Conservation (phyloP, 2,113 vertebrate genomes). For the Muntiacus muntjak region DNA sequence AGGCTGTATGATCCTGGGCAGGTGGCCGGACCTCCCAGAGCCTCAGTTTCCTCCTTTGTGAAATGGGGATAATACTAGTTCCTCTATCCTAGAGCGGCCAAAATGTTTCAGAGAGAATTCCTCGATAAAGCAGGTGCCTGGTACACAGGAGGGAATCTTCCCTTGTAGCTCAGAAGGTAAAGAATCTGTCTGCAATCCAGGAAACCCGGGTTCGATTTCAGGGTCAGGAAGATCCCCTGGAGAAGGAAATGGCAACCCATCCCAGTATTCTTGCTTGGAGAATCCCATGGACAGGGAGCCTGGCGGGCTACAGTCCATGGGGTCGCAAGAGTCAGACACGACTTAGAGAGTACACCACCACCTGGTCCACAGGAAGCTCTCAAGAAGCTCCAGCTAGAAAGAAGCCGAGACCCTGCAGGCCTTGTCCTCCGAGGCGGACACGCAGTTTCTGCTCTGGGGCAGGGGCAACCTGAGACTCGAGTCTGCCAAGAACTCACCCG, state of each 20-base stretch:
- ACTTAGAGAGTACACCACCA: background rate
- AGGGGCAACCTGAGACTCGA: background rate
- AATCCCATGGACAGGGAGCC: background rate
- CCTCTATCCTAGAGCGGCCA: fast-evolving
- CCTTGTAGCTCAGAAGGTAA: background rate
- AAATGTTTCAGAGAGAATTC: background rate
- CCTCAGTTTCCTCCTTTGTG: background rate
- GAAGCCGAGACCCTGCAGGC: too few species aligned
- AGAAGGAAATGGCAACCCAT: background rate
- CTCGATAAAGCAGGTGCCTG: too few species aligned
- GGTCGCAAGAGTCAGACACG: fast-evolving
- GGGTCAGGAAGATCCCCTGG: background rate
- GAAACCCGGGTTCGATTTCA: fast-evolving
- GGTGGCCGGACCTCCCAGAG: background rate
- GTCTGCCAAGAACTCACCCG: fast-evolving
- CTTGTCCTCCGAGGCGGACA: background rate
- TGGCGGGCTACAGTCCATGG: background rate
- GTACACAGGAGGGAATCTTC: background rate
- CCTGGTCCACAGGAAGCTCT: too few species aligned
- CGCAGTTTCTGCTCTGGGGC: background rate
- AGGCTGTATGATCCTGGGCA: background rate
- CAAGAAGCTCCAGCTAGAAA: fast-evolving
- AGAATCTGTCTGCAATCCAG: too few species aligned
- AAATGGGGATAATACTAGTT: background rate
- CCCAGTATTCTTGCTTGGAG: background rate